A percentile compares a stretch with the other conserved stretches of the same genome.
phyloP scores from a whole-genome alignment of 2,888 invertebrate genomes.

The Gerris lacustris region DNA sequence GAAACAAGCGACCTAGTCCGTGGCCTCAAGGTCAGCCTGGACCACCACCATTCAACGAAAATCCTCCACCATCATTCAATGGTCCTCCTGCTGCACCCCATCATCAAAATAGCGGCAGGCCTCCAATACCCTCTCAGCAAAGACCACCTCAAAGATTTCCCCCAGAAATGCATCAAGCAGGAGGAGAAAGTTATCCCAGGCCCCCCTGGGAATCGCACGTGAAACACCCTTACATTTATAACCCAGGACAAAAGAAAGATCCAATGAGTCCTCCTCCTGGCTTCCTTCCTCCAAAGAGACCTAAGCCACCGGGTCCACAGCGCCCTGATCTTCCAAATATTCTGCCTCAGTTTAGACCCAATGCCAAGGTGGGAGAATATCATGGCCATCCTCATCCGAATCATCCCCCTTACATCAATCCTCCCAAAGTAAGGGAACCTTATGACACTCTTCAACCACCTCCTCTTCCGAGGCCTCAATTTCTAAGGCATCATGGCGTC shows the following conservation, averaged over 20 bases:
- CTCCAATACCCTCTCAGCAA: constrained; percentile 18
- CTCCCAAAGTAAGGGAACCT: constrained; percentile 27
- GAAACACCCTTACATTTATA: constrained; percentile 27
- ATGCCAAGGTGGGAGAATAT: constrained; percentile 36
- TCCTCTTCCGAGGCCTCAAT: constrained; percentile 34
- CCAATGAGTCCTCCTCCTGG: constrained; percentile 14
- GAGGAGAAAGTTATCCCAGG: constrained; percentile 35
- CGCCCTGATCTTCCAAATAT: constrained; percentile 48
- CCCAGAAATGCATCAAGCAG: constrained; percentile 18
- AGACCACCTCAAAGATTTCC: constrained; percentile 6
- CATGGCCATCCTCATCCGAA: constrained; percentile 23
- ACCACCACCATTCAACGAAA: constrained; percentile 15
- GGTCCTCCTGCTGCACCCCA: not conserved
- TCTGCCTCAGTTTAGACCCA: constrained; percentile 58
- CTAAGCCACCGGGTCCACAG: constrained; percentile 23
- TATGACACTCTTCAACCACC: constrained; percentile 43
- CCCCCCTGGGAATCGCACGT: constrained; percentile 40
- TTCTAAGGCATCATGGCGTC: constrained; percentile 27
- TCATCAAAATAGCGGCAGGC: constrained; percentile 34
- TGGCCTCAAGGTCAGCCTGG: constrained; percentile 7
- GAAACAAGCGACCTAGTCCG: constrained; percentile 9
- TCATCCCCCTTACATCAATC: constrained; percentile 28
- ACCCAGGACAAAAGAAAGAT: not conserved
- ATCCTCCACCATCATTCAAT: not conserved
- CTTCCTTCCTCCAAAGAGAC: constrained; percentile 17